phyloP scores from a whole-genome alignment of 2,797 vertebrate genomes.

The Melanotaenia trifasciata region DNA sequence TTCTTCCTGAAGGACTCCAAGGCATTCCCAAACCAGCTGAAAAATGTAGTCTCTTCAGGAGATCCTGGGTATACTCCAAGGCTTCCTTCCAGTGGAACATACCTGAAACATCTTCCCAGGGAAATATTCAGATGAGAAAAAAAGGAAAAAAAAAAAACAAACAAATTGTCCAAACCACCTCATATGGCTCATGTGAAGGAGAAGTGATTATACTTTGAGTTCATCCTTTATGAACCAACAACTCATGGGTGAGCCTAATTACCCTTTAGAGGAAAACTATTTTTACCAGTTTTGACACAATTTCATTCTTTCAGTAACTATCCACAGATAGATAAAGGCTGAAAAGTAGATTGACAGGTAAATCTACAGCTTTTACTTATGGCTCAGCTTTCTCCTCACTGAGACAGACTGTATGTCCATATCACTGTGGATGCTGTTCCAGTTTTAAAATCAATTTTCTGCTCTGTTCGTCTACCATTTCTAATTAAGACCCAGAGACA shows the following conservation, averaged over 20 bases:
- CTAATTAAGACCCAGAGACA: background rate
- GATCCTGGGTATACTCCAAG: background rate
- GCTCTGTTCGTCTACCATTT: background rate
- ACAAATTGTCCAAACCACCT: too few species aligned
- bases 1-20: background rate
- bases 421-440: background rate
- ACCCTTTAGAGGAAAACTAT: background rate
- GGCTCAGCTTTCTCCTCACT: background rate
- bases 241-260: background rate
- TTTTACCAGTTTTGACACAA: background rate
- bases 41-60: background rate
- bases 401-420: background rate
- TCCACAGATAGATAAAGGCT: background rate
- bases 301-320: background rate
- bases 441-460: accelerated
- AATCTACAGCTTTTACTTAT: background rate
- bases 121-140: too few species aligned
- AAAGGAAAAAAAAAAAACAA: too few species aligned
- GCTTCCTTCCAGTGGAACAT: background rate
- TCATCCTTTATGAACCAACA: background rate
- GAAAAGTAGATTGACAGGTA: background rate
- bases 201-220: background rate
- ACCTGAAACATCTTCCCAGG: background rate
- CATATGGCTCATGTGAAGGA: too few species aligned
- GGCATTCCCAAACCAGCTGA: background rate